Base-by-base conservation (phyloP, 2,888 invertebrate species). In the Hypercompe scribonia region DNA sequence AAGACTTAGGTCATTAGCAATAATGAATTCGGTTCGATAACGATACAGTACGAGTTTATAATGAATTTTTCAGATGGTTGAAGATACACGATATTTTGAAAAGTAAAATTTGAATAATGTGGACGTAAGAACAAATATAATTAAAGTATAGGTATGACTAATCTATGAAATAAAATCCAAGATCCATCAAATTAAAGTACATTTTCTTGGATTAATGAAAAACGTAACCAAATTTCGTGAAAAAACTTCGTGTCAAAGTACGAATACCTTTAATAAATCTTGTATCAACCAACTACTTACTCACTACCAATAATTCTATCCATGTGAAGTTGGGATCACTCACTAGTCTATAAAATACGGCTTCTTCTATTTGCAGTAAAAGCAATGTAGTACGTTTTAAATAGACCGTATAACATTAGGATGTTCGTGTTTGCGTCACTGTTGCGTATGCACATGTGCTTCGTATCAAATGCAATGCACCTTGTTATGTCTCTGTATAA, bases 391-490 rank as follows among this genome's bases (percentile, higher is more conserved):
- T 76, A 67, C 68, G 72, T 68, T 77, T 78, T 76, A 84, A 85
- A 84, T 81, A 84, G 81, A 84, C 72, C 75, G 77, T 77, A 79
- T 77, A 78, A 75, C 76, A 75, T 63, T 67, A 50, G 67, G 50
- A 75, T 72, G 65, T 69, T 73, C 58, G 70, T 58, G n/a, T 54
- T 50, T 66, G 70, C 82, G 79, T 76, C 73, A 79, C 71, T 80
- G 71, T 34, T 79, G 78, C 84, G 81, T 79, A 63, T 77, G 79
- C 85, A 80, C 87, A 89, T 84, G 81, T 88, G 90, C 86, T 87
- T 86, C 81, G 78, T 87, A 90, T 92, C 88, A 89, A 83, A 83
- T 77, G 82, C 82, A 86, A 81, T 84, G 83, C 86, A 85, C 76
- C 79, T 85, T 84, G 84, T 88, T 87, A 88, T 78, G 81, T 80